Conservation (phyloP, 2,888 invertebrate genomes). For the Pachydiplax longipennis region DNA sequence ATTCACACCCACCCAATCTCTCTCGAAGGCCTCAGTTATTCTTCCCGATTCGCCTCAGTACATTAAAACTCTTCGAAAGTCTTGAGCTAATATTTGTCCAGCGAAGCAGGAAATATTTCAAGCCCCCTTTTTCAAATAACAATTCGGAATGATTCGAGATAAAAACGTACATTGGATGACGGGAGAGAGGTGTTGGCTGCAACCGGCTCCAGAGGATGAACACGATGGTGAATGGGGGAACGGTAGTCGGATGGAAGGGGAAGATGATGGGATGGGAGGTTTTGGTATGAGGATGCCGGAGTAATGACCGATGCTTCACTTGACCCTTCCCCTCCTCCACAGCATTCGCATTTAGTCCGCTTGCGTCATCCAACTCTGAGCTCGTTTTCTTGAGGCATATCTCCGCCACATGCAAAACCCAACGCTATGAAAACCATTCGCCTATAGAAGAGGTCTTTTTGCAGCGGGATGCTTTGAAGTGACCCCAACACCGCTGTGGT, state of each 20-base stretch:
- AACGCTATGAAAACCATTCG: background rate
- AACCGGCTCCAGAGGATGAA: background rate
- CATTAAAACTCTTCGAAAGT: too few species aligned
- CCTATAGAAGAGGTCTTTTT: background rate
- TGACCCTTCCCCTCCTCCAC: background rate
- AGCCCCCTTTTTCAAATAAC: too few species aligned
- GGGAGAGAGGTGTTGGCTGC: background rate
- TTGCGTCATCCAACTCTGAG: conserved; percentile 25
- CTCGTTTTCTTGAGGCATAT: conserved; percentile 12
- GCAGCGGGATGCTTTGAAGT: too few species aligned
- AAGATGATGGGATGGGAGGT: background rate
- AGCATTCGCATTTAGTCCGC: conserved; percentile 29
- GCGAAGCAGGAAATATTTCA: too few species aligned
- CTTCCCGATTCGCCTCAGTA: too few species aligned
- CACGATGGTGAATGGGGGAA: background rate
- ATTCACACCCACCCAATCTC: too few species aligned
- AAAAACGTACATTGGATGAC: too few species aligned
- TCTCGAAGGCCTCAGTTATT: too few species aligned
- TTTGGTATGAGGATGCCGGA: background rate
- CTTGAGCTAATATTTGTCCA: too few species aligned
- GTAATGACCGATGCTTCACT: conserved; percentile 35
- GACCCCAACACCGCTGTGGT: background rate
- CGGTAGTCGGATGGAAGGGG: background rate
- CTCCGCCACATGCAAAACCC: background rate
- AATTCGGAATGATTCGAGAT: too few species aligned